Evolutionary conservation across 2,888 invertebrate genomes (phyloP), one percentile per base, ranked within the genome.

Genomic region (Sturmia bella): DNA sequence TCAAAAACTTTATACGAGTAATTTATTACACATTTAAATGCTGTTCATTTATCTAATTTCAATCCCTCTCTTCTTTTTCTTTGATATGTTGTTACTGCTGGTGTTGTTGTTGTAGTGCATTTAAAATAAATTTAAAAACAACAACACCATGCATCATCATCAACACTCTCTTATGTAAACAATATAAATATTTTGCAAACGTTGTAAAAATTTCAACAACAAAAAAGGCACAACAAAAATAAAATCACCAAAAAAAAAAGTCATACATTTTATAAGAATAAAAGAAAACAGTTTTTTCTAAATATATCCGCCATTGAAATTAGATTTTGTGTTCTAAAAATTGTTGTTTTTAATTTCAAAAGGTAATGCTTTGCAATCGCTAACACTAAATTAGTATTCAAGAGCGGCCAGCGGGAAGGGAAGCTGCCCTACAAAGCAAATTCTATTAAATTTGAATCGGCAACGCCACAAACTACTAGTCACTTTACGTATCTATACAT

Each of bases 81-180:
- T 13, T 11, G 11, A n/a, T 27, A 6, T n/a, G 19, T 21, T n/a
- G 3, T 15, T 17, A n/a, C n/a, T n/a, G n/a, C 9, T 50, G 11
- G 11, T 19, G 21, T 19, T 50, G n/a, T 50, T 50, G 13, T 50
- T 50, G 50, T 50, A 19, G 12, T 12, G 17, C 12, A 21, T 50
- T 21, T 21, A 13, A 41, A 21, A 9, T n/a, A 19, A 39, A 2
- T 19, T 57, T 39, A 15, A n/a, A 5, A 37, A 6, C n/a, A 56
- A 56, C 56, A 56, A 39, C 57, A 39, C 19, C 13, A 27, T 32
- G 54, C 32, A 32, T 15, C 27, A 27, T 32, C 56, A 52, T 52
- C 50, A 39, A 13, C 57, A 57, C 12, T 39, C 57, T 57, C 12
- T 39, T 57, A 39, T 57, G 19, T 39, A 57, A 57, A 39, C 57